phyloP scores from a whole-genome alignment of 2,888 invertebrate genomes.

The Aleiodes leptofemur region DNA sequence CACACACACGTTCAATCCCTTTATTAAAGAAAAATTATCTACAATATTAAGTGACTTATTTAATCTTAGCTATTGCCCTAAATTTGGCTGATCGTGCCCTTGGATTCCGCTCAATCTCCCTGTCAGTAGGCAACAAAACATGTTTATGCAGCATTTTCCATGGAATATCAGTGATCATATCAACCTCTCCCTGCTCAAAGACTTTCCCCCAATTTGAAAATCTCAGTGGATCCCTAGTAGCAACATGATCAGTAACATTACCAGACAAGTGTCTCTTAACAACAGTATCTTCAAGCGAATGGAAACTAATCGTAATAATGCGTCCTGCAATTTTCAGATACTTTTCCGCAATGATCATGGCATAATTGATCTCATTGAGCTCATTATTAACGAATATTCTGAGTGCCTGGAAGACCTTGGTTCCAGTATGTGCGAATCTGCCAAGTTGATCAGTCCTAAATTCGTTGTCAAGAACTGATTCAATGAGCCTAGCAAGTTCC shows the following conservation, averaged over 20 bases:
- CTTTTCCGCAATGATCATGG: constrained; percentile 85
- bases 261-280: constrained; percentile 92
- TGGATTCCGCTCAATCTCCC: constrained; percentile 88
- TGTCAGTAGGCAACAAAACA: constrained; percentile 83
- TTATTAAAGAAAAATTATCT: constrained; percentile 37
- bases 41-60: constrained; percentile 22
- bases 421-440: constrained; percentile 87
- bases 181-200: constrained; percentile 80
- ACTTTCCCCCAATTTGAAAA: constrained; percentile 80
- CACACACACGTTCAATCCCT: constrained; percentile 47
- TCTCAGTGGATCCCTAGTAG: constrained; percentile 84
- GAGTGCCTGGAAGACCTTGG: constrained; percentile 94
- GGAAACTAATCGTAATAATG: constrained; percentile 90
- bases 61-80: constrained; percentile 85
- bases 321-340: constrained; percentile 88
- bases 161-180: constrained; percentile 79
- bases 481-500: constrained; percentile 87
- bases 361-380: constrained; percentile 95
- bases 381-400: constrained; percentile 98
- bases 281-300: constrained; percentile 95
- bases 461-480: constrained; percentile 79
- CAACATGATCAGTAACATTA: constrained; percentile 83
- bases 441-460: constrained; percentile 84
- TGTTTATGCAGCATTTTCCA: constrained; percentile 91
- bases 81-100: constrained; percentile 93